These are phyloP conservation scores for Melanargia galathea DNA, from an alignment of 2,888 invertebrate genomes.

Conservation along the genomic window DNA sequence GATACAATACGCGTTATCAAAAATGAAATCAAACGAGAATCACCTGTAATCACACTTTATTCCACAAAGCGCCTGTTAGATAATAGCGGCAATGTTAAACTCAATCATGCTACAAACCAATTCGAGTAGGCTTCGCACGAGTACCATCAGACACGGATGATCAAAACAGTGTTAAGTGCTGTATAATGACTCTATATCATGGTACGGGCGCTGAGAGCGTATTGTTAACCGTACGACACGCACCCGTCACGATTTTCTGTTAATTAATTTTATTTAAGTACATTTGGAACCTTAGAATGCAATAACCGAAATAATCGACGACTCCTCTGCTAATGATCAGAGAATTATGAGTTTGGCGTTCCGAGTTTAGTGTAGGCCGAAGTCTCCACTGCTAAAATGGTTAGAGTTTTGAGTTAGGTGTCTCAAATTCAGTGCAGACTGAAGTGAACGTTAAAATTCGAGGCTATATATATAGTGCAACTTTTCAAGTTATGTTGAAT, in stretches of 20 bases:
- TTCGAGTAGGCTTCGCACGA: slow-evolving; percentile 30
- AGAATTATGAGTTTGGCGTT: too few relatives aligned
- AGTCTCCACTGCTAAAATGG: too few relatives aligned
- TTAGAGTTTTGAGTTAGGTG: too few relatives aligned
- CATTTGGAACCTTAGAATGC: too few relatives aligned
- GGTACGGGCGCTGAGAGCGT: slow-evolving; percentile 39
- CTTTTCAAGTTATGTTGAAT: too few relatives aligned
- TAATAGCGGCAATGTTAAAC: slow-evolving; percentile 31
- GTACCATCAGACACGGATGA: slow-evolving; percentile 41
- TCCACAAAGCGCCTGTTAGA: slow-evolving; percentile 16
- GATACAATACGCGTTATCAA: not conserved
- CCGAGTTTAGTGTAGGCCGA: too few relatives aligned
- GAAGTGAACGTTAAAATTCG: too few relatives aligned
- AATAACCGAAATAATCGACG: too few relatives aligned
- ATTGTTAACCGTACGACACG: slow-evolving; percentile 27
- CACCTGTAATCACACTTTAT: slow-evolving; percentile 15
- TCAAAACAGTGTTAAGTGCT: slow-evolving; percentile 59
- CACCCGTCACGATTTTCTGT: not conserved
- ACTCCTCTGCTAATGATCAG: too few relatives aligned
- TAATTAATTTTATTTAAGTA: not conserved
- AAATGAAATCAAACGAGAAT: slow-evolving; percentile 1
- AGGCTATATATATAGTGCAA: too few relatives aligned
- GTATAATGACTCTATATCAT: slow-evolving; percentile 58
- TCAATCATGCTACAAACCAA: slow-evolving; percentile 32
- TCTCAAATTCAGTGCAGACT: too few relatives aligned